Base-by-base conservation (phyloP, 2,888 invertebrate species). In the Quadroppia sp. region DNA sequence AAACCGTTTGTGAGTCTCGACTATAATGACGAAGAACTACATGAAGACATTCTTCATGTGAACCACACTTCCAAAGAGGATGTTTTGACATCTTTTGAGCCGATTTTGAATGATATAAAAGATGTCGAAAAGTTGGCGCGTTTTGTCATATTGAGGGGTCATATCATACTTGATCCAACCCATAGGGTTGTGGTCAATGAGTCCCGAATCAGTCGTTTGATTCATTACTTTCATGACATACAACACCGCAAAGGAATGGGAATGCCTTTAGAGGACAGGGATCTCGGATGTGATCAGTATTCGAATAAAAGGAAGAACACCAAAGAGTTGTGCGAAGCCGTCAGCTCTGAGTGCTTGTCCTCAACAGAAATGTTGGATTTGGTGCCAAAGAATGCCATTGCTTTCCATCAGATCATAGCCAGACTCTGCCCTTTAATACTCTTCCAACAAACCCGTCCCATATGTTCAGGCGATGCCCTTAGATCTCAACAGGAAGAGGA, bases 341-440 rank as follows among this genome's bases (percentile, higher is more conserved):
- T 76, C 25, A 75, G 73, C 6, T 45, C 48, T 48, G 71, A 73
- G 30, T 76, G 76, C 64, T 28, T 76, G 28, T 76, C 76, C 3
- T 64, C 73, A 7, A 71, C 40, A 20, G 67, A 76, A 61, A 53
- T 76, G 71, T 50, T 73, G 15, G 45, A 71, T 32, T 50, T 75
- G 30, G 50, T 71, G 7, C 74, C 75, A 2, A 32, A 69, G 40
- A 53, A 56, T 1, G 23, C 50, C 7, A 48, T 30, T 3, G 28
- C 56, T 11, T 73, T 76, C 23, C 73, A 75, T 59, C 74, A 76
- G 50, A 71, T 71, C 17, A 42, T 76, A 23, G 53, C 75, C 15
- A 73, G 75, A 32, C 13, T 75, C 0, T 76, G 76, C 75, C 76
- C 76, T 30, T 25, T 76, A 7, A 50, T 76, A 25, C 56, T 76